Percentiles rank a stretch among this genome's conserved stretches.
Conservation (phyloP, 2,797 vertebrate genomes). For the Poecilia wingei region DNA sequence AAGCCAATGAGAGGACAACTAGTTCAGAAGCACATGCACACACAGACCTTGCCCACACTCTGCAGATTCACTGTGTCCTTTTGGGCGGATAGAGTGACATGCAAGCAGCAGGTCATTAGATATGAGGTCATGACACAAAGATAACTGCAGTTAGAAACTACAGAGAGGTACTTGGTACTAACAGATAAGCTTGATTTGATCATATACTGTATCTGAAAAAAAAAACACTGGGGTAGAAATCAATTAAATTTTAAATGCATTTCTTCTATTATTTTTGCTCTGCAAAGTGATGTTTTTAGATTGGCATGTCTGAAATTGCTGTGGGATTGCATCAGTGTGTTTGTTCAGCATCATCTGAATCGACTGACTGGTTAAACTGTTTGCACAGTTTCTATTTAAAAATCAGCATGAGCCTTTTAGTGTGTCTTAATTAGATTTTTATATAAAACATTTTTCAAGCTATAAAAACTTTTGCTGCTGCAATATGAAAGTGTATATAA, state of each 20-base stretch:
- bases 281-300: constrained; percentile 42
- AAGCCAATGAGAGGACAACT: constrained; percentile 47
- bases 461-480: not conserved
- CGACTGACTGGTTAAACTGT: constrained; percentile 40
- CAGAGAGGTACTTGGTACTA: no score
- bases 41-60: constrained; percentile 54
- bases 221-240: not conserved
- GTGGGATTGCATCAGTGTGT: constrained; percentile 72
- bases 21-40: constrained; percentile 37
- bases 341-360: constrained; percentile 43
- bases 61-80: constrained; percentile 39
- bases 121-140: constrained; percentile 63
- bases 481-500: not conserved
- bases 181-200: constrained; percentile 11
- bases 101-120: constrained; percentile 50
- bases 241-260: constrained; percentile 11
- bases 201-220: constrained; percentile 1
- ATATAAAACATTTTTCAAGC: not conserved
- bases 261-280: constrained; percentile 10
- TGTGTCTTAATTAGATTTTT: constrained; percentile 17
- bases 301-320: constrained; percentile 53
- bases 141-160: constrained; percentile 30
- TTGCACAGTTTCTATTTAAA: constrained; percentile 21
- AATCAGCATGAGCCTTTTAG: constrained; percentile 8
- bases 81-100: constrained; percentile 57